Evolutionary conservation across 2,797 vertebrate species (phyloP).

Genomic region (Nasua narica): DNA sequence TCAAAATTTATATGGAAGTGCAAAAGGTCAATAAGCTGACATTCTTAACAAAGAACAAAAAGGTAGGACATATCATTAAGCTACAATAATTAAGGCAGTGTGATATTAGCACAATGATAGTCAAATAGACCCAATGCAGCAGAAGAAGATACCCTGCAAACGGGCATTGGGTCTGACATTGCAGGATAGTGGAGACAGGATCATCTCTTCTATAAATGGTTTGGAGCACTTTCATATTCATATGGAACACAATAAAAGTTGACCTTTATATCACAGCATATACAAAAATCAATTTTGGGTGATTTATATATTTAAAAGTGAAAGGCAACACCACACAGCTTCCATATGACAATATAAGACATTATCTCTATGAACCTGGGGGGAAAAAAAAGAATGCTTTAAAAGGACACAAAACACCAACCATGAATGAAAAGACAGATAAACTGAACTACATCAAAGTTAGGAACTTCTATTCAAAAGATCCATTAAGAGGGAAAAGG

Average conservation of each 20-base stretch:
- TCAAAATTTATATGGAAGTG: neutral
- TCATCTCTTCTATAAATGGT: neutral
- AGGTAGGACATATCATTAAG: neutral
- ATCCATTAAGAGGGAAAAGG: neutral
- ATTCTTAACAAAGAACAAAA: neutral
- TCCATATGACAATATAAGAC: neutral
- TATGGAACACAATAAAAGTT: neutral
- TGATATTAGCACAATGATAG: neutral
- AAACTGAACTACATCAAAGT: neutral
- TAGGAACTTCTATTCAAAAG: slow-evolving; percentile 15
- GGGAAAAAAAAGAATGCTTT: neutral
- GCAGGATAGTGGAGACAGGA: neutral
- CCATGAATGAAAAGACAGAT: neutral
- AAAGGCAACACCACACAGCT: neutral
- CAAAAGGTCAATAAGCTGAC: neutral
- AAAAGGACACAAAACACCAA: neutral
- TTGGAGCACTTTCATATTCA: neutral
- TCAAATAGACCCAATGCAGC: neutral
- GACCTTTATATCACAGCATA: neutral
- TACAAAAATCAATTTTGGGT: neutral
- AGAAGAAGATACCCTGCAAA: neutral
- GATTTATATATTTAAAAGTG: neutral
- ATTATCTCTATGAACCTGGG: neutral
- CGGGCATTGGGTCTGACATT: neutral
- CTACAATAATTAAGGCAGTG: neutral